These are phyloP conservation scores for Pseudorasbora parva DNA, from an alignment of 2,113 vertebrate genomes.

Conservation along the genomic window DNA sequence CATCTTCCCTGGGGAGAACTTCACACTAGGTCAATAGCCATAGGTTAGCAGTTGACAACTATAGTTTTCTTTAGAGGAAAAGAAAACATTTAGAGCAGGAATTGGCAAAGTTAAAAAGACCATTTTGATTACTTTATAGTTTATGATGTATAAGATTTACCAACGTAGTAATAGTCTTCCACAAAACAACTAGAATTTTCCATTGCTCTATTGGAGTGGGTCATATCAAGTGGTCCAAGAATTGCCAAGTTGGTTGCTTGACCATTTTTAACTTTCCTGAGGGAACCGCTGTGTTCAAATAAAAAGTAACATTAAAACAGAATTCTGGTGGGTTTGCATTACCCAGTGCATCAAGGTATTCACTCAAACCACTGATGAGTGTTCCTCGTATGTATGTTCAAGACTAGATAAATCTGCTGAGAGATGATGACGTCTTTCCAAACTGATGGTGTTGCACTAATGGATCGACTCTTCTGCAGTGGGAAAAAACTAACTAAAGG, in stretches of 20 bases:
- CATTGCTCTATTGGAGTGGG: neutral
- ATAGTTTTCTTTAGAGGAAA: neutral
- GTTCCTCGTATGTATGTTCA: neutral
- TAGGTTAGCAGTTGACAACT: constrained; percentile 7
- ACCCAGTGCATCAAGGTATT: neutral
- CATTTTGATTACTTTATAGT: neutral
- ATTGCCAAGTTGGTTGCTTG: neutral
- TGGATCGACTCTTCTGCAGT: neutral
- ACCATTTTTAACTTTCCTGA: neutral
- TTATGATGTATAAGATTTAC: neutral
- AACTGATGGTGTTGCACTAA: neutral
- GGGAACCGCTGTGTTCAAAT: neutral
- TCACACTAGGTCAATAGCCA: neutral
- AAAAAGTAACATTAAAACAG: neutral
- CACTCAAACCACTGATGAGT: neutral
- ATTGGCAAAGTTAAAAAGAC: neutral
- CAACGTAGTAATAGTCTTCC: neutral
- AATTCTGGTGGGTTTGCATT: neutral
- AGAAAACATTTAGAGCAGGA: neutral
- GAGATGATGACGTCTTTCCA: neutral
- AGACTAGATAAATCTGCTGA: neutral
- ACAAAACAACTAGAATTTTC: neutral
- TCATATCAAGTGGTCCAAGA: neutral
- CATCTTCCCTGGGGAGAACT: neutral
- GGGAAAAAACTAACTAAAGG: neutral